Base-by-base conservation (phyloP, 2,888 invertebrate species). In the Papilio gigon region DNA sequence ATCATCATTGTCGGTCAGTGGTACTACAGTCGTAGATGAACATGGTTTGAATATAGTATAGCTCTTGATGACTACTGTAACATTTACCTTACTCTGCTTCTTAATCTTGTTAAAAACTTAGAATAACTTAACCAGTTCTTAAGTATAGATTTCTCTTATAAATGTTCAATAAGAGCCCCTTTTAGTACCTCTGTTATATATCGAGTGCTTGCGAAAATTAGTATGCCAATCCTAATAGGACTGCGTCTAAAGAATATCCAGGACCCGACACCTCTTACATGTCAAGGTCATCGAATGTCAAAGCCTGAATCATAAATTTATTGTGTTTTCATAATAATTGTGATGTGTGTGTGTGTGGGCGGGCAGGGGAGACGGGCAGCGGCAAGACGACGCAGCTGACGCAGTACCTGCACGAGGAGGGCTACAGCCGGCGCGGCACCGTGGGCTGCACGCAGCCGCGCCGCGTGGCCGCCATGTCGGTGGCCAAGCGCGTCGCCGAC, bases 391-490 rank as follows among this genome's bases (percentile, higher is more conserved):
- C 99, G 0, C 99, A 99, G 82, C 89, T 99, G 44, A 98, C 99
- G 0, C 99, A 99, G 85, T 99, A 99, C 85, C 92, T 99, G 0
- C 98, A 98, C 84, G 99, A 99, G 87, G 99, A 99, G 78, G 99
- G 99, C 0, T 97, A 97, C 90, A 98, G 97, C 77, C 94, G 94
- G 74, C 94, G 95, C 77, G 99, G 99, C 30, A 96, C 97, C 94
- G 97, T 99, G 76, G 99, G 99, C 0, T 99, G 99, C 86, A 99
- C 99, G 0, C 99, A 99, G 87, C 99, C 99, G 0, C 92, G 99
- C 0, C 78, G 90, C 0, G 98, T 99, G 0, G 99, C 99, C 56
- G 99, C 99, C 72, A 99, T 99, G 99, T 98, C 98, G 0, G 99
- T 99, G 0, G 99, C 99, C 0, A 99, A 99, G 88, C 94, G 99